Evolutionary conservation across 2,113 vertebrate species (phyloP).

Genomic region (Puntigrus tetrazona): DNA sequence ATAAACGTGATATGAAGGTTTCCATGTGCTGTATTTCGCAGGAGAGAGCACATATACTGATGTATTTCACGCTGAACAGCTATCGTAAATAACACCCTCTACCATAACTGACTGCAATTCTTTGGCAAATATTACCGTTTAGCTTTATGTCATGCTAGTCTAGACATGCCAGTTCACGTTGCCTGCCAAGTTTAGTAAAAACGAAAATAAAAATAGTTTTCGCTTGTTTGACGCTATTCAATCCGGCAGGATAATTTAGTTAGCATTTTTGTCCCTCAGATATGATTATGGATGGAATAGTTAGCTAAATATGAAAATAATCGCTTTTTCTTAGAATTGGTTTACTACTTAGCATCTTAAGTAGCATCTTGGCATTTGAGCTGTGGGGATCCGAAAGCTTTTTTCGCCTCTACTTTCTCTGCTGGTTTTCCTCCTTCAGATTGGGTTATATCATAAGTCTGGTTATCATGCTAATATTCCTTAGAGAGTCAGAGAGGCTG

Average conservation of each 20-base stretch:
- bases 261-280: not conserved
- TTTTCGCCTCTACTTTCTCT: not conserved
- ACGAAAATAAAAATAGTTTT: not conserved
- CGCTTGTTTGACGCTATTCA: not conserved
- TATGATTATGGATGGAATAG: not conserved
- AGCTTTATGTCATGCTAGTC: not conserved
- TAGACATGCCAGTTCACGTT: not conserved
- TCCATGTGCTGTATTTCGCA: constrained; percentile 9
- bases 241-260: not conserved
- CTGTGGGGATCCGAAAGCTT: not conserved
- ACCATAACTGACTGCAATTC: not conserved
- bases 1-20: constrained; percentile 6
- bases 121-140: constrained; percentile 10
- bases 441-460: constrained; percentile 25
- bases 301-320: constrained; percentile 9
- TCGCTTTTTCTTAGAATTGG: not conserved
- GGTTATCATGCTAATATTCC: constrained; percentile 41
- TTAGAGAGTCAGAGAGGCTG: not conserved
- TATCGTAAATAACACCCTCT: constrained; percentile 29
- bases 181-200: not conserved
- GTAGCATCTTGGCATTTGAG: not conserved
- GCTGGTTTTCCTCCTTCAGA: constrained; percentile 1
- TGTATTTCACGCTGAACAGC: constrained; percentile 34
- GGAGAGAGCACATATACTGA: not conserved
- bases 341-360: not conserved